phyloP scores from a whole-genome alignment of 2,888 invertebrate species.

The Hypsopygia costalis region DNA sequence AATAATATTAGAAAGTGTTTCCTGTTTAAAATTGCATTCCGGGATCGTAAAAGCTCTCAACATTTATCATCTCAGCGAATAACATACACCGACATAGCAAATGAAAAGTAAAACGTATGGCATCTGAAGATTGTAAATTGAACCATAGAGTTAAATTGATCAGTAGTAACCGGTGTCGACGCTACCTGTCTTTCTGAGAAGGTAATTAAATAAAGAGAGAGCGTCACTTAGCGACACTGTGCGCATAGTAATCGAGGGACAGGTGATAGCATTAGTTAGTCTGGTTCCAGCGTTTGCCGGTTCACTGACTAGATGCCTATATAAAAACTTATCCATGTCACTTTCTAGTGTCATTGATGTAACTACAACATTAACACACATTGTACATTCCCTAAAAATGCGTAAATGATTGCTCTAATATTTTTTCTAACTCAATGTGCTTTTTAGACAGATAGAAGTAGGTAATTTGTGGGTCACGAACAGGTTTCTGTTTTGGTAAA shows the following conservation, averaged over 20 bases:
- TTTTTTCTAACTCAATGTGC: too few species aligned
- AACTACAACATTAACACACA: too few species aligned
- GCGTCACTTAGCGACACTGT: conserved; percentile 53
- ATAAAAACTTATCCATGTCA: conserved; percentile 52
- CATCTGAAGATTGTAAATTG: neutral
- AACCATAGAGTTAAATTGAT: neutral
- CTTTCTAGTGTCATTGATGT: conserved; percentile 60
- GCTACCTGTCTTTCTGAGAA: conserved; percentile 32
- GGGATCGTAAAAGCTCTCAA: too few species aligned
- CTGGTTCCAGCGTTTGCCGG: conserved; percentile 33
- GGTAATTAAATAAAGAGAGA: conserved; percentile 50
- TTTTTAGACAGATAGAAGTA: too few species aligned
- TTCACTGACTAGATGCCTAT: conserved; percentile 31
- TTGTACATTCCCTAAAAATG: too few species aligned
- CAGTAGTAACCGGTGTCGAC: conserved; percentile 11
- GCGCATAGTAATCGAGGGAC: conserved; percentile 45
- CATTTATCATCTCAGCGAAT: too few species aligned
- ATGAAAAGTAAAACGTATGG: neutral
- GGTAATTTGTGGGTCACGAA: conserved; percentile 36
- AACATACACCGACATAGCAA: too few species aligned
- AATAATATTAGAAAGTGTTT: neutral
- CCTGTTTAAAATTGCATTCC: neutral
- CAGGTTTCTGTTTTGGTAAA: conserved; percentile 46
- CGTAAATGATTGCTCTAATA: too few species aligned
- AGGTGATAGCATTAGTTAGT: conserved; percentile 59